Percentiles rank a stretch among this genome's conserved stretches.
Evolutionary conservation across 2,113 vertebrate species (phyloP).

Genomic region (rat (Rattus norvegicus)): DNA sequence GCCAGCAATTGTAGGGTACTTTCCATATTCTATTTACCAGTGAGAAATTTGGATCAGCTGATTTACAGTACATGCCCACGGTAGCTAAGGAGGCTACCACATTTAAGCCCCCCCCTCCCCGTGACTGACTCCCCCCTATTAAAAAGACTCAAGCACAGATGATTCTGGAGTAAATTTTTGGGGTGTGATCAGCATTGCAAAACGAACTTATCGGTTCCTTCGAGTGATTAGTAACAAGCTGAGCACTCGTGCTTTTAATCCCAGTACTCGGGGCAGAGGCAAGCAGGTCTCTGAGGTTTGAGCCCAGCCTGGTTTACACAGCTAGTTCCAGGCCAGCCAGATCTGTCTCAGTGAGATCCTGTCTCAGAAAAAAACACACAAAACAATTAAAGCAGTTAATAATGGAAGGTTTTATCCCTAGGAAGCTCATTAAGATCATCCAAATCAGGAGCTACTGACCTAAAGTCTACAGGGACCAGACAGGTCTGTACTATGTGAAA

Average conservation of each 20-base stretch:
- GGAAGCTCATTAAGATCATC: conserved; percentile 11
- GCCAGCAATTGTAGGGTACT: conserved; percentile 42
- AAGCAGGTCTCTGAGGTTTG: not conserved
- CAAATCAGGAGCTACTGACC: conserved; percentile 14
- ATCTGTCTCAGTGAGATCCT: too few species aligned
- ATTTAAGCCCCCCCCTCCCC: conserved; percentile 35
- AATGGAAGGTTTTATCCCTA: not conserved
- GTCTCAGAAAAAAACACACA: not conserved
- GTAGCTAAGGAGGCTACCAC: conserved; percentile 42
- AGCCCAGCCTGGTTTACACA: not conserved
- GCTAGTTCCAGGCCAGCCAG: not conserved
- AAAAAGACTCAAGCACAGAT: not conserved
- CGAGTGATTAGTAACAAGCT: conserved; percentile 15
- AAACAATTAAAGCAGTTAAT: not conserved
- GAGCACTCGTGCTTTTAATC: not conserved
- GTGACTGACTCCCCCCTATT: not conserved
- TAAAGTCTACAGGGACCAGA: not conserved
- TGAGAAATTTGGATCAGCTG: conserved; percentile 57
- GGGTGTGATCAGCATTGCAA: conserved; percentile 25
- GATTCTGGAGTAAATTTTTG: conserved; percentile 7
- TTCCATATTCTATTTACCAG: conserved; percentile 35
- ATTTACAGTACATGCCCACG: not conserved
- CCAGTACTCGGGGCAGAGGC: not conserved
- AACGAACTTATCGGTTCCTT: conserved; percentile 44
- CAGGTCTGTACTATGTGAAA: not conserved